These are phyloP conservation scores for Neodiprion pinetum DNA, from an alignment of 1,140 invertebrate species.

Conservation along the genomic window DNA sequence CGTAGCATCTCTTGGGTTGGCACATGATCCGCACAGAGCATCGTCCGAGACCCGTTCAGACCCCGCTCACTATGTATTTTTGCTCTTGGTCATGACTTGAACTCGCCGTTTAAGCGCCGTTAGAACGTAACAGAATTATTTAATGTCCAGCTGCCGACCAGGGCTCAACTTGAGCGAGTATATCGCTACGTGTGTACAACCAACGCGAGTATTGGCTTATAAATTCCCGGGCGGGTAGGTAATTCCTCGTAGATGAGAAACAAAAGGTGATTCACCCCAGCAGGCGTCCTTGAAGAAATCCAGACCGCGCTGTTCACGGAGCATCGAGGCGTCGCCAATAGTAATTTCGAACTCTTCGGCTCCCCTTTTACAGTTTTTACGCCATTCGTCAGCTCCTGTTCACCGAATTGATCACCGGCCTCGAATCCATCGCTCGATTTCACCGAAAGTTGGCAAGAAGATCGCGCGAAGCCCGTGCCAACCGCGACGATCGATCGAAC, in stretches of 20 bases:
- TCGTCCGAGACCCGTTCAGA: neutral
- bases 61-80: neutral
- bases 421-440: too few relatives aligned
- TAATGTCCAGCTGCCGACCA: neutral
- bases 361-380: neutral
- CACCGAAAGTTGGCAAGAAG: too few relatives aligned
- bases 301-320: neutral
- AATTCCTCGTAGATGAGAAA: neutral
- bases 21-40: neutral
- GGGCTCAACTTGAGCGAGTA: neutral
- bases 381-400: neutral
- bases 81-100: neutral
- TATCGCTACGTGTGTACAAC: neutral
- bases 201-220: neutral
- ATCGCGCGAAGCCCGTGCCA: neutral
- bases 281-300: neutral
- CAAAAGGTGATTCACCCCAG: neutral
- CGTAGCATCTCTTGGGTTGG: neutral
- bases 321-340: neutral
- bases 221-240: neutral
- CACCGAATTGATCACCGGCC: too few relatives aligned
- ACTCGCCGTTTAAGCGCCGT: neutral
- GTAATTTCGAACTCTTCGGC: neutral
- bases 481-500: neutral
- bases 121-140: constrained; percentile 4